Evolutionary conservation across 2,113 vertebrate genomes (phyloP), one percentile per base, ranked within the genome.

Genomic region (Nyctereutes procyonoides): DNA sequence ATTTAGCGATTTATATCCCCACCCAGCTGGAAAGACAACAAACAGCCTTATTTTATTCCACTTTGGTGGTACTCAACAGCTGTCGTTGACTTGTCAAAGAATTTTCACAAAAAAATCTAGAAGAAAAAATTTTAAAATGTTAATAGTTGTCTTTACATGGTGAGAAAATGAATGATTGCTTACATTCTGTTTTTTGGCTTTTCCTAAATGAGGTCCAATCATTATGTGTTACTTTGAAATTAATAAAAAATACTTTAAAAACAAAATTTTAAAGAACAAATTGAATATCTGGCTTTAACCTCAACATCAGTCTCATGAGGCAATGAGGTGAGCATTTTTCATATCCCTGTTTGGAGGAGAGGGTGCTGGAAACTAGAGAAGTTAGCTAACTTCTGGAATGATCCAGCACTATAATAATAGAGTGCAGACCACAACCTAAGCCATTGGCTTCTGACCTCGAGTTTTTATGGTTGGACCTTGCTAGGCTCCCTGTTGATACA

Each of bases 21-120:
- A 35, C 81, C 53, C n/a, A 26, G 73, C 58, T 65, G 56, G 67
- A 90, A 95, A 53, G 71, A 19, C 28, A 53, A 35, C 43, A 43
- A 7, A 7, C 24, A 30, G 28, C 2, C 89, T 63, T 80, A 28
- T 82, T 93, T 74, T 28, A 56, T 62, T 93, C 86, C 56, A 48
- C 83, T 60, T 87, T 22, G 38, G 56, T 38, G 32, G 13, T 48
- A 10, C 56, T 92, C 48, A 76, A n/a, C 86, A 93, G 24, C 60
- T 62, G 32, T 35, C n/a, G 35, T 51, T 84, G 74, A 86, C 76
- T 43, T 95, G 56, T 58, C 93, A 80, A 71, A 63, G 2, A 8
- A 11, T 55, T 95, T 95, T 90, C 73, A 83, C 80, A 92, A 80
- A 90, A 93, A 63, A 32, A 76, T 51, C 85, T 80, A 63, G 30